Evolutionary conservation across 2,888 invertebrate species (phyloP).

Genomic region (Acronicta aceris): DNA sequence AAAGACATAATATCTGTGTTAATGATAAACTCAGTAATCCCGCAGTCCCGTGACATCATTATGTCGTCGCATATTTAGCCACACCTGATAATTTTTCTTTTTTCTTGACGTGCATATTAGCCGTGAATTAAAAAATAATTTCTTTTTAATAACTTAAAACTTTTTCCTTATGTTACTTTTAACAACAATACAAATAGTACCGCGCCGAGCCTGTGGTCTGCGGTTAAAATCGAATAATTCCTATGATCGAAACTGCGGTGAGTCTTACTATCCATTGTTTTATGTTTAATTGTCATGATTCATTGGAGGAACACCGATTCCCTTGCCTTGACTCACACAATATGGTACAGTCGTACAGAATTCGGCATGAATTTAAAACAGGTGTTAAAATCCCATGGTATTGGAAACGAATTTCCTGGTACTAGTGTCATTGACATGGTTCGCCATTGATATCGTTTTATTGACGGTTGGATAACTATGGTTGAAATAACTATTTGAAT

Average conservation of each 20-base stretch:
- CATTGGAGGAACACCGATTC: slow-evolving; percentile 51
- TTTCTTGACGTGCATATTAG: too few relatives aligned
- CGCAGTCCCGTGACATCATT: too few relatives aligned
- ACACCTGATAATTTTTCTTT: too few relatives aligned
- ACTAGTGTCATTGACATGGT: slow-evolving; percentile 52
- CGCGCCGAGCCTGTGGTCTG: slow-evolving; percentile 36
- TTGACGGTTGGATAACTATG: slow-evolving; percentile 12
- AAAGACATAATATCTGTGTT: too few relatives aligned
- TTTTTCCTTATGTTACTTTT: neutral
- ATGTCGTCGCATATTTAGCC: too few relatives aligned
- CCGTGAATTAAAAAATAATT: too few relatives aligned
- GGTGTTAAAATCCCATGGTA: slow-evolving; percentile 54
- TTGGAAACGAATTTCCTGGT: slow-evolving; percentile 59
- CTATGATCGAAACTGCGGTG: slow-evolving; percentile 36
- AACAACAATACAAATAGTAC: slow-evolving; percentile 2
- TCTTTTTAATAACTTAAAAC: too few relatives aligned
- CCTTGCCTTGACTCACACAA: slow-evolving; percentile 56
- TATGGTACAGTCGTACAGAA: slow-evolving; percentile 32
- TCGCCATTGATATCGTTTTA: slow-evolving; percentile 22
- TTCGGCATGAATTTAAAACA: slow-evolving; percentile 56
- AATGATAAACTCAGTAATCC: too few relatives aligned
- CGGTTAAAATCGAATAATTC: slow-evolving; percentile 38
- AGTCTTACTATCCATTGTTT: slow-evolving; percentile 67
- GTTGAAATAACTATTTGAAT: slow-evolving; percentile 17
- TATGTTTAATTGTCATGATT: slow-evolving; percentile 60